Evolutionary conservation across 64 coral and sea anemone species (phyloP), one percentile per base, ranked within the genome.

Genomic region (Stichodactyla helianthus): DNA sequence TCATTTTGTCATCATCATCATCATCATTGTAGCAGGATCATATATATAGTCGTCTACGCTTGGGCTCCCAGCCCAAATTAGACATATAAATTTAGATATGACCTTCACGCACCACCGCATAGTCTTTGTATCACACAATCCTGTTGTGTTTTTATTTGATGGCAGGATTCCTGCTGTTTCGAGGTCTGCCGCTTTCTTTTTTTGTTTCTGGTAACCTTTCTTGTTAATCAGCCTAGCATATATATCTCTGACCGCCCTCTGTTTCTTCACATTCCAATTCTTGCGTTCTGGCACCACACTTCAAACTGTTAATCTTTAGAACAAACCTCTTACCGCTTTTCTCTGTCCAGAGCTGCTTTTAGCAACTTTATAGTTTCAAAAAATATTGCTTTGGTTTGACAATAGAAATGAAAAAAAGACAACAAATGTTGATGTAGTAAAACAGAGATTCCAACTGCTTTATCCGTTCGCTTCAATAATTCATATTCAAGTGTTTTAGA

Each of bases 131-230:
- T 74, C 25, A 27, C 68, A 74, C 23, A 71, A 26, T 71, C 9
- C 20, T 6, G 10, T n/a, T 71, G 20, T 71, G 65, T 71, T 71
- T 25, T 71, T 71, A 71, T 25, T 71, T 71, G 20, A 10, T 20
- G n/a, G n/a, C 4, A 25, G 65, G 22, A 35, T 74, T 23, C 68
- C 23, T 23, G 68, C 68, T 74, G 68, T 74, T 58, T 74, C 4
- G 10, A 68, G 68, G 68, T 74, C 25, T 74, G 25, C 14, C 68
- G 25, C 25, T 74, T 10, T 5, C 23, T 31, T 74, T 6, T 74
- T n/a, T 74, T 74, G 27, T 74, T 74, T 74, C 68, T 35, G 68
- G 68, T 74, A 74, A 31, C 68, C 68, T 74, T 74, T 27, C 23
- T 74, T 74, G 26, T 74, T 28, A 31, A 74, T 23, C 11, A 74